Conservation (phyloP, 2,888 invertebrate species). For the Cantharis rufa region DNA sequence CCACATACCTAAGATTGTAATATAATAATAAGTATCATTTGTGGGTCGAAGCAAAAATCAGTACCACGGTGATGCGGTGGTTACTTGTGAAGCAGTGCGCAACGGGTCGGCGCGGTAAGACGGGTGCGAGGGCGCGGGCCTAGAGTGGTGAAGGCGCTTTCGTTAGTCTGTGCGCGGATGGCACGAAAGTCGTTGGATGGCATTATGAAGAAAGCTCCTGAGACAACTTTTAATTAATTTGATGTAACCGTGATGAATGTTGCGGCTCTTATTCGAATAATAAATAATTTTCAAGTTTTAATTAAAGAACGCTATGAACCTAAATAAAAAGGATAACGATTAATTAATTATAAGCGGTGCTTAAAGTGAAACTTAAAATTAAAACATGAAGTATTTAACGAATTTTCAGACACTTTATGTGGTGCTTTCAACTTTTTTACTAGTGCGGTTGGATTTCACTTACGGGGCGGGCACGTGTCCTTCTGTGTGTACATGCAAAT, state of each 20-base stretch:
- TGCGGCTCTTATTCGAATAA: constrained; percentile 7
- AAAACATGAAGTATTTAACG: constrained; percentile 17
- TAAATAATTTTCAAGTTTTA: constrained; percentile 11
- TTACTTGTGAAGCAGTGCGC: constrained; percentile 56
- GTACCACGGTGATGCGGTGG: constrained; percentile 53
- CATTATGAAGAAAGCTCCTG: constrained; percentile 11
- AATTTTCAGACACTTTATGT: constrained; percentile 7
- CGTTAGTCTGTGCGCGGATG: constrained; percentile 54
- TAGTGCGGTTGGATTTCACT: constrained; percentile 37
- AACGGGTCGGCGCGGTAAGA: constrained; percentile 56
- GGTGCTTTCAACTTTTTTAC: constrained; percentile 29
- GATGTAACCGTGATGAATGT: constrained; percentile 16
- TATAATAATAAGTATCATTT: constrained; percentile 37
- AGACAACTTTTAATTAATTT: constrained; percentile 23
- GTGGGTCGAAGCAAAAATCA: constrained; percentile 50
- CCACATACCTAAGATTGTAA: background rate
- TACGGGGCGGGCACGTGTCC: constrained; percentile 69
- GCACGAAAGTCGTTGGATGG: constrained; percentile 26
- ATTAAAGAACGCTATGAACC: constrained; percentile 12
- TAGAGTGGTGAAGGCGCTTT: constrained; percentile 56
- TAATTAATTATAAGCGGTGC: constrained; percentile 5
- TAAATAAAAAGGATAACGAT: constrained; percentile 9
- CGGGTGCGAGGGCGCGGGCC: constrained; percentile 61
- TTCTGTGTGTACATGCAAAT: constrained; percentile 84
- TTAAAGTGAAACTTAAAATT: constrained; percentile 5